These are phyloP conservation scores for Trimorus sp. DNA, from an alignment of 2,888 invertebrate species.

Conservation along the genomic window DNA sequence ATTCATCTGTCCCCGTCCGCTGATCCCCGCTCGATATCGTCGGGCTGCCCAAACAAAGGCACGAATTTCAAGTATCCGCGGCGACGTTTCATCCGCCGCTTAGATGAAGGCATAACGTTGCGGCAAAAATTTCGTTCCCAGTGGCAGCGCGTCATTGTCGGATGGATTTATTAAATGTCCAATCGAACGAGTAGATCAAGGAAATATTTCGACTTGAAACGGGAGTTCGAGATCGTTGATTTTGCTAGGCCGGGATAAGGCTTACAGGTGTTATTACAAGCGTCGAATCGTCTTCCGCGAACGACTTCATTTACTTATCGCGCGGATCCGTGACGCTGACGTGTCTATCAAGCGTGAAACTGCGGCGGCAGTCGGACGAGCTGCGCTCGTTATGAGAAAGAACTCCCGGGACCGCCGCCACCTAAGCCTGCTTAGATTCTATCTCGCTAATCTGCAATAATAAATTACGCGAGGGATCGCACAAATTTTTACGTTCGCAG, in stretches of 20 bases:
- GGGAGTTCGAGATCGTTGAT: no score
- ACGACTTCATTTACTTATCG: conserved; percentile 51
- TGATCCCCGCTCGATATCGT: conserved; percentile 50
- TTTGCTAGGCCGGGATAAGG: conserved; percentile 8
- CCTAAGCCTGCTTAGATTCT: conserved; percentile 19
- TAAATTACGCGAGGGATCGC: conserved; percentile 30
- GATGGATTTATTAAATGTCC: no score
- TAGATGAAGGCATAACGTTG: conserved; percentile 54
- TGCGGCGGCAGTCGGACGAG: neutral
- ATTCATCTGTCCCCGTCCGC: conserved; percentile 39
- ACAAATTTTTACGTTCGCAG: conserved; percentile 24
- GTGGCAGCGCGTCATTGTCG: no score
- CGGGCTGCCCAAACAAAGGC: conserved; percentile 39
- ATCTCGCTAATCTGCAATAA: conserved; percentile 42
- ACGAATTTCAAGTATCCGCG: conserved; percentile 35
- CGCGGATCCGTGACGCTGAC: conserved; percentile 13
- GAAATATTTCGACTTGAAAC: no score
- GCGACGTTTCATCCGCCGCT: conserved; percentile 35
- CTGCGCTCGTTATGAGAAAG: conserved; percentile 32
- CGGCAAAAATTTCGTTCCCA: conserved; percentile 19
- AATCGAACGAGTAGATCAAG: no score
- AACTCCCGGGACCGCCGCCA: conserved; percentile 25
- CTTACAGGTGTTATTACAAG: conserved; percentile 37
- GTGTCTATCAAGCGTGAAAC: conserved; percentile 41
- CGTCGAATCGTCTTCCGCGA: conserved; percentile 18